Base-by-base conservation (phyloP, 1,140 invertebrate genomes). In the Eumaeus atala region DNA sequence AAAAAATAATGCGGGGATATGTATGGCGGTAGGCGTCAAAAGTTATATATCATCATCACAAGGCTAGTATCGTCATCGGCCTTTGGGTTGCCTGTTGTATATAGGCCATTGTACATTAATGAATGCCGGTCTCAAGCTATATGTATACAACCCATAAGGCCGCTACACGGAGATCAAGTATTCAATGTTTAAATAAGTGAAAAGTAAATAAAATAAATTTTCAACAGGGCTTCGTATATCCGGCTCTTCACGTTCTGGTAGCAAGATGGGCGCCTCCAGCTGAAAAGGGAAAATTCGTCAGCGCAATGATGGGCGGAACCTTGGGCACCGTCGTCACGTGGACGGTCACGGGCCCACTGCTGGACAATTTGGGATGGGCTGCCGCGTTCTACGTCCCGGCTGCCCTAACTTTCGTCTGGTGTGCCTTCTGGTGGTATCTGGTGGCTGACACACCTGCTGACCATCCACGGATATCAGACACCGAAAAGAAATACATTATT, bases 251-350 rank as follows among this genome's bases (percentile, higher is more conserved):
- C 61, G 91, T 89, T 28, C 80, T 94, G 65, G 91, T 94, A 28
- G 92, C 92, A 0, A 88, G 90, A 66, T 94, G 93, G 93, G 91
- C 91, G 0, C 93, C 93, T 9, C 92, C 93, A n/a, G 89, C 89
- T 12, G 93, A 94, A 67, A 93, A 93, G 74, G 93, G 93, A 48
- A 93, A 93, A 81, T 94, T 94, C 68, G 89, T 93, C 0, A 92
- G 92, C 67, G 91, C 92, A 10, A 88, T 94, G 70, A 88, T 92
- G 92, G 93, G 93, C 18, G 93, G 93, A 9, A 93, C 93, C 0
- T 89, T 95, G 34, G 94, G 94, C 36, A 95, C 93, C 0, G 91
- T 95, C 0, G 88, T 94, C 2, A 93, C 93, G 1, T 92, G 93
- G 88, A 89, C 92, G 0, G 67, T 95, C 0, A 92, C 92, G 53